Base-by-base conservation (phyloP, 2,888 invertebrate species). In the Mylabris sibirica region DNA sequence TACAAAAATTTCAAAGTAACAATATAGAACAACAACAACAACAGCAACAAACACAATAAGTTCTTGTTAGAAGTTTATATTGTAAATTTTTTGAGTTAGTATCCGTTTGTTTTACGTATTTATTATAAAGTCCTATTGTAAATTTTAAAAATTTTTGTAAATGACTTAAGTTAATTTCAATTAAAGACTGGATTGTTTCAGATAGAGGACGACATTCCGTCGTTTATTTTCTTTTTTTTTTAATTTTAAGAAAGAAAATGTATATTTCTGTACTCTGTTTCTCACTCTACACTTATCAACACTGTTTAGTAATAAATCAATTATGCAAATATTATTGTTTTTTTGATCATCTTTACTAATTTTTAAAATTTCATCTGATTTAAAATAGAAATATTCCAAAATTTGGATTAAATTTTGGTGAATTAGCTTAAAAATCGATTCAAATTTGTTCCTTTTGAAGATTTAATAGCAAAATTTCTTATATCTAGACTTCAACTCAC, bases 1-100 rank as follows among this genome's bases (percentile, higher is more conserved):
- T 94, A 83, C 90, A 92, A 85, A 92, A 92, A 86, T 94, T 93
- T 73, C 75, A 81, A 61, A 78, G 79, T 66, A 22, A 11, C 3
- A 67, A 67, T 34, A 74, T 75, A 44, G 75, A 75, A 63, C 73
- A 77, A 64, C 71, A 72, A 64, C 60, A 60, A 64, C 60, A 30
- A 60, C 38, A 60, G 34, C 17, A 34, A 34, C 24, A 60, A 11
- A 6, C 38, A 38, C 22, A 38, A 63, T 35, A 17, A 17, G 17
- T 22, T 24, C 26, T 41, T 63, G 62, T 24, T 41, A 24, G 20
- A 44, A 17, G 2, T 63, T 9, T 8, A 22, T 41, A 14, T 22
- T 24, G 17, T 64, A 59, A 64, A 57, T 66, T 26, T 64, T 64
- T 68, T 64, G 59, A 20, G 63, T 63, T 44, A 44, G 3, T 44